Conservation (phyloP, 2,888 invertebrate genomes). For the Eristalis arbustorum region DNA sequence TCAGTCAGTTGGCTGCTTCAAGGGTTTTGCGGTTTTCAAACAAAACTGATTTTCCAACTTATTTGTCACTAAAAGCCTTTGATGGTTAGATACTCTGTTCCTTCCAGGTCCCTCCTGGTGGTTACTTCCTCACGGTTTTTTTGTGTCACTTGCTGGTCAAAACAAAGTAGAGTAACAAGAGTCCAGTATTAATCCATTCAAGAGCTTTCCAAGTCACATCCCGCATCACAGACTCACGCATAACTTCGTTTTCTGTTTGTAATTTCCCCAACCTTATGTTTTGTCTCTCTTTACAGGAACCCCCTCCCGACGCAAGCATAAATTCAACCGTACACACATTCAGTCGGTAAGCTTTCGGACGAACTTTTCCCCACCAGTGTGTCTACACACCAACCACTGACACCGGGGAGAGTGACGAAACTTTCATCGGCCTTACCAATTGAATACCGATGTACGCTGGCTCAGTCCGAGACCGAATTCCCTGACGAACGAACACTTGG, state of each 20-base stretch:
- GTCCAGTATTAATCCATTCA: background rate
- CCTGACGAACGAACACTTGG: constrained; percentile 78
- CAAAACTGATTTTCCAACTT: constrained; percentile 51
- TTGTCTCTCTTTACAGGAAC: constrained; percentile 47
- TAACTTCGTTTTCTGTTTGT: background rate
- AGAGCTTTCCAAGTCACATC: constrained; percentile 45
- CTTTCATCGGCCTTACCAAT: constrained; percentile 47
- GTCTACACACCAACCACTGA: constrained; percentile 43
- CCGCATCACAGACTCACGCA: background rate
- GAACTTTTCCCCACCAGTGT: constrained; percentile 46
- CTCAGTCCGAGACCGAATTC: constrained; percentile 77
- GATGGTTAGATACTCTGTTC: constrained; percentile 13
- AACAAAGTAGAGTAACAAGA: constrained; percentile 18
- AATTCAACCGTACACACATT: background rate
- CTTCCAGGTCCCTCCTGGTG: too few relatives aligned
- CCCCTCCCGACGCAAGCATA: background rate
- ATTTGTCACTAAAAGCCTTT: constrained; percentile 50
- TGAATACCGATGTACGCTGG: constrained; percentile 63
- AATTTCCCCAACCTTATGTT: constrained; percentile 18
- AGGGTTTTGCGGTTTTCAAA: constrained; percentile 49
- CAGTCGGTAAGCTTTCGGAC: background rate
- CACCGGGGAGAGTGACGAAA: constrained; percentile 34
- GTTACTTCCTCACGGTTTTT: background rate
- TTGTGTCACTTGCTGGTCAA: constrained; percentile 15
- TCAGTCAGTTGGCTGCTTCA: background rate